These are phyloP conservation scores for Ceratotherium simum DNA, from an alignment of 2,113 vertebrate species.

Conservation along the genomic window DNA sequence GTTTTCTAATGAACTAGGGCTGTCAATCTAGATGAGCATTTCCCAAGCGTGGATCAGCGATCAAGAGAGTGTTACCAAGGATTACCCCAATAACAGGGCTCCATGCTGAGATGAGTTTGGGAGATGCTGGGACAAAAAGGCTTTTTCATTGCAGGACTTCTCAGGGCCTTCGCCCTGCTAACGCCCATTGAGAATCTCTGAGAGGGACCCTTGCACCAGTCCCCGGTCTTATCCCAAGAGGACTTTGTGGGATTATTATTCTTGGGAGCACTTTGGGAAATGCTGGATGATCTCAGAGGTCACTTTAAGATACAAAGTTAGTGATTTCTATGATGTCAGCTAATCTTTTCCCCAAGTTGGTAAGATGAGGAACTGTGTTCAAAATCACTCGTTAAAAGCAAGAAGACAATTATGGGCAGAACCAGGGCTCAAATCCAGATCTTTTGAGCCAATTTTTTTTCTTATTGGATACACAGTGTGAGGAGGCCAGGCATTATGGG, in stretches of 20 bases:
- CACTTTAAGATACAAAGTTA: neutral
- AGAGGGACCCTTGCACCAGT: neutral
- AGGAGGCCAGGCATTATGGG: neutral
- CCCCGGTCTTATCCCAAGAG: neutral
- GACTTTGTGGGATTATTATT: neutral
- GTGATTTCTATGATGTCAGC: constrained; percentile 39
- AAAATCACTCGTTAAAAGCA: constrained; percentile 42
- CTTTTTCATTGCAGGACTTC: neutral
- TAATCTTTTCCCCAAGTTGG: neutral
- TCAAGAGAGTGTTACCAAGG: neutral
- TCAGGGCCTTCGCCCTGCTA: neutral
- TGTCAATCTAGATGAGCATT: neutral
- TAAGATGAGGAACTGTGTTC: neutral
- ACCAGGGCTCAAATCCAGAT: neutral
- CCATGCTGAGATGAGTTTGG: neutral
- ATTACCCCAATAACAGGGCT: neutral
- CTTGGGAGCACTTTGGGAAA: neutral
- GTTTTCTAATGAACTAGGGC: neutral
- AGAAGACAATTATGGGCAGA: neutral
- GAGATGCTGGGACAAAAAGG: neutral
- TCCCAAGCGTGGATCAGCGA: neutral
- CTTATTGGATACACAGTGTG: neutral
- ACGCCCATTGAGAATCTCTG: neutral
- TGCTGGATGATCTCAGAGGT: neutral
- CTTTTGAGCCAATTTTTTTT: neutral